phyloP scores from a whole-genome alignment of 2,797 vertebrate genomes.

The Anas georgica region DNA sequence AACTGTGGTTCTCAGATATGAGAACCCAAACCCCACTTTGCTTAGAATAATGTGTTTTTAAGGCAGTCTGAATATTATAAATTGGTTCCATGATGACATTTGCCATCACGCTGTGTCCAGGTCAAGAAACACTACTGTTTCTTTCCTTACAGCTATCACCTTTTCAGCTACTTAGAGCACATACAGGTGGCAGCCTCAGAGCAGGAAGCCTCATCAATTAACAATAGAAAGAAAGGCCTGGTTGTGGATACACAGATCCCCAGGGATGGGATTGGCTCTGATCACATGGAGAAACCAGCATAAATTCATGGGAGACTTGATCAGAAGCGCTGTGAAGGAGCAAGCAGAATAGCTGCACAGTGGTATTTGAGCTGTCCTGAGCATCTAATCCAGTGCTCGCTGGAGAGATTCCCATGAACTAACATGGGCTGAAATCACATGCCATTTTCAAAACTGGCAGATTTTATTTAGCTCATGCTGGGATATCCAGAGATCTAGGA shows the following conservation, averaged over 20 bases:
- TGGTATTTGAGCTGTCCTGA: background rate
- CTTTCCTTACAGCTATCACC: background rate
- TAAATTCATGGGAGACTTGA: background rate
- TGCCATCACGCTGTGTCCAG: background rate
- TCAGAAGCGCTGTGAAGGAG: background rate
- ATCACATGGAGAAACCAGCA: background rate
- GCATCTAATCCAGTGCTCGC: background rate
- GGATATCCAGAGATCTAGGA: background rate
- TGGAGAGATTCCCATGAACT: background rate
- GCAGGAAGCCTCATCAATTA: background rate
- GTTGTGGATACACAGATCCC: background rate
- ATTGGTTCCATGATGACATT: background rate
- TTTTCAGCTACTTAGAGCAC: background rate
- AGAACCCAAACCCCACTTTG: background rate
- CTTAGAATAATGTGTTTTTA: background rate
- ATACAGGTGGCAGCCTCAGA: background rate
- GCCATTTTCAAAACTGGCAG: background rate
- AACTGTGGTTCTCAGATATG: background rate
- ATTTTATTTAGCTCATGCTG: background rate
- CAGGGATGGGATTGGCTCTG: background rate
- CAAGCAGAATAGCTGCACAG: background rate
- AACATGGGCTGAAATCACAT: accelerated
- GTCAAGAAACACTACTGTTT: background rate
- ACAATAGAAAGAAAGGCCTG: background rate
- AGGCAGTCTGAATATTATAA: background rate